A percentile compares a stretch with the other conserved stretches of the same genome.
Evolutionary conservation across 37 sponge, comb jelly and placozoan genomes (phyloP).

Genomic region (Bolinopsis microptera): DNA sequence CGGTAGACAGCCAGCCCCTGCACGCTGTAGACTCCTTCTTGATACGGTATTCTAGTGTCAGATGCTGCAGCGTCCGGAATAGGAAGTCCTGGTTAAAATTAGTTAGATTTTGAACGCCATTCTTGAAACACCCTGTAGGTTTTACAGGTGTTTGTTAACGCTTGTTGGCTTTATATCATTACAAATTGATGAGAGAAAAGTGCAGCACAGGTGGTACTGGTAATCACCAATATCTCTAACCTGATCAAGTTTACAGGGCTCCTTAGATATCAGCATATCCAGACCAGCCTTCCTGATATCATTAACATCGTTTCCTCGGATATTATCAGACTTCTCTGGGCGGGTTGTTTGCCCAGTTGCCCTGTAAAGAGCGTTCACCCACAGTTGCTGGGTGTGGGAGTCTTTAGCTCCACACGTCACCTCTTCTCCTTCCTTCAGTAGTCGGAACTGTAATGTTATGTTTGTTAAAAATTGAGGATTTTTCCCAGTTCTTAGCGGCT

Average conservation of each 20-base stretch:
- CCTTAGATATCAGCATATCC: background rate
- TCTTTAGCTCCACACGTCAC: constrained; percentile 54
- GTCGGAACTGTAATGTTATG: constrained; percentile 2
- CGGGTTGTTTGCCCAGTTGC: constrained; percentile 37
- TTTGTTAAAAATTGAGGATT: background rate
- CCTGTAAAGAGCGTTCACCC: constrained; percentile 50
- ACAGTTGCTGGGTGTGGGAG: constrained; percentile 43
- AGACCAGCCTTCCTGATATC: constrained; percentile 41
- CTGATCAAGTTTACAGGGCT: constrained; percentile 15
- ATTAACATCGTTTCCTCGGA: constrained; percentile 27
- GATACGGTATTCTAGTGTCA: constrained; percentile 9
- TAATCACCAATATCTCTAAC: no score
- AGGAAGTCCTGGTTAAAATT: constrained; percentile 17
- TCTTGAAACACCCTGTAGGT: no score
- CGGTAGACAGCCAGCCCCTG: constrained; percentile 31
- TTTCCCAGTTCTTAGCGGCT: no score
- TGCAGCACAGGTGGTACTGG: no score
- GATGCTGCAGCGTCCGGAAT: constrained; percentile 17
- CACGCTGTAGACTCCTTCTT: constrained; percentile 34
- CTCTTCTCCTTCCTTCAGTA: constrained; percentile 45
- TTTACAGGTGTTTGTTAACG: no score
- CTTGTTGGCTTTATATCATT: no score
- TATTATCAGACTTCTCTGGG: constrained; percentile 6
- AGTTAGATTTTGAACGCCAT: no score
- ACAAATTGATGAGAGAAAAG: no score